Base-by-base conservation (phyloP, 2,797 vertebrate species). In the Gymnodraco acuticeps region DNA sequence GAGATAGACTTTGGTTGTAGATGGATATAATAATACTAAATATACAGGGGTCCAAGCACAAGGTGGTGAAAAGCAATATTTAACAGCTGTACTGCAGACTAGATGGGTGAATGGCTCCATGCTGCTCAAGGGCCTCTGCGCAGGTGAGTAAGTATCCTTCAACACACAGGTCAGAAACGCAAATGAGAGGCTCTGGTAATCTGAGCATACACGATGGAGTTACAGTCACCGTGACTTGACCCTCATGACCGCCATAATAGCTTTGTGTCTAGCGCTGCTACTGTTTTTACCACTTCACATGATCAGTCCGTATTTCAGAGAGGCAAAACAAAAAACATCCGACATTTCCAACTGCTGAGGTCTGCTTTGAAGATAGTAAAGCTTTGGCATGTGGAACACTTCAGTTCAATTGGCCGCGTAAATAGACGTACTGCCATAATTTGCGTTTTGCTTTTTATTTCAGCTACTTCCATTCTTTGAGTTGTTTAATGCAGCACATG, bases 51-150 rank as follows among this genome's bases (percentile, higher is more conserved):
- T 23, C 20, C 20, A 20, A 47, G 64, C 6, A 70, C 27, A 66
- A 81, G 52, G 70, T 65, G 82, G 62, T 73, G 77, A 77, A 82
- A 83, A 64, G 16, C 55, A 67, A 77, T 78, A 82, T 86, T 81
- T 83, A 79, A 86, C 72, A 81, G 80, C 62, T 73, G 62, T 46
- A 58, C 73, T 63, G 52, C 58, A 27, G 77, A 45, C 47, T 6
- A 41, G 47, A 78, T 76, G 65, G 38, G 33, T 41, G 78, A 82
- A 85, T 48, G 47, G 50, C 56, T 38, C 23, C 64, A 27, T 41
- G 53, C 73, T 67, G 66, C 50, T 77, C 9, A 17, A 58, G 48
- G 64, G 75, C 33, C 56, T 76, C 43, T 67, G 64, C 56, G 71
- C 13, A 54, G 61, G 64, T 71, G 48, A 74, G 61, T 41, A 59